phyloP scores from a whole-genome alignment of 30 jellyfish, hydroid and myxozoan species.

The Hydra vulgaris region DNA sequence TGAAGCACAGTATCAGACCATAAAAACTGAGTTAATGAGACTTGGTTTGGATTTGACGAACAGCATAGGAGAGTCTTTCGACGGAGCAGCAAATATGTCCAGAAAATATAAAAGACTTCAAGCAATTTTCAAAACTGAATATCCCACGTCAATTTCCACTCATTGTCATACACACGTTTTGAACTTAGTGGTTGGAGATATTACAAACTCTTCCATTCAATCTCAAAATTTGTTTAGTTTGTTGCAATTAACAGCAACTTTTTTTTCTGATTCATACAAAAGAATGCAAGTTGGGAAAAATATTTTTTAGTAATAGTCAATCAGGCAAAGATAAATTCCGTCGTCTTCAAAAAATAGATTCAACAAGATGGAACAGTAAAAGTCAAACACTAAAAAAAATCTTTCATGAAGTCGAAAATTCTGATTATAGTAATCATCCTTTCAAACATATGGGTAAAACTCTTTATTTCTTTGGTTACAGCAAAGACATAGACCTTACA shows the following conservation, averaged over 20 bases:
- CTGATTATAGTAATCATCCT: not conserved
- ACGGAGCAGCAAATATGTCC: not conserved
- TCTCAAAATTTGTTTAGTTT: not conserved
- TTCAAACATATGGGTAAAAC: not conserved
- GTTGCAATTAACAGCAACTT: not conserved
- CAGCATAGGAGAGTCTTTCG: not conserved
- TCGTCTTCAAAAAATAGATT: not conserved
- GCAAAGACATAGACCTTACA: too few species aligned
- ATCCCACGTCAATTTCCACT: not conserved
- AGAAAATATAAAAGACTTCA: not conserved
- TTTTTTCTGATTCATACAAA: not conserved
- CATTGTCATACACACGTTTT: not conserved
- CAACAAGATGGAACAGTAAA: not conserved
- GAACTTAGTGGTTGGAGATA: not conserved
- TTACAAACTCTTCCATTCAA: not conserved
- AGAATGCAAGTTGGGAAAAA: not conserved
- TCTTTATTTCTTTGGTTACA: not conserved
- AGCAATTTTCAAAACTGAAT: not conserved
- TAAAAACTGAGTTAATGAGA: not conserved
- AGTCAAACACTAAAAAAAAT: not conserved
- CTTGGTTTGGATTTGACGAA: not conserved
- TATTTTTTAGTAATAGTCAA: not conserved
- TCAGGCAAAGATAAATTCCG: not conserved
- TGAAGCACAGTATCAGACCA: not conserved
- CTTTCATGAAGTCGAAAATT: not conserved